Evolutionary conservation across 2,113 vertebrate genomes (phyloP).

Genomic region (Zosterops lateralis): DNA sequence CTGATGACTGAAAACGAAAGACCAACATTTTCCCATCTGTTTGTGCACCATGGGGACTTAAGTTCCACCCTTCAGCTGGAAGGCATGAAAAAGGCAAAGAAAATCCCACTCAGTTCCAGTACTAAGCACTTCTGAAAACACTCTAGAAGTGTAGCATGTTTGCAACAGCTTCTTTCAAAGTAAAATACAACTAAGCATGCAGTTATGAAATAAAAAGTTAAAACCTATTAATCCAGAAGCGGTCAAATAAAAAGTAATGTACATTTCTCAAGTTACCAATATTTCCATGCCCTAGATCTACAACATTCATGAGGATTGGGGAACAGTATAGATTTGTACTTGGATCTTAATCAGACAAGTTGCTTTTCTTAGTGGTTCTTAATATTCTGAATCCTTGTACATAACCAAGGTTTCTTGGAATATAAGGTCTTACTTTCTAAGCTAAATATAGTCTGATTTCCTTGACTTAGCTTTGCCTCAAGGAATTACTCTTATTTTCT

Average conservation of each 20-base stretch:
- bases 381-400: background rate
- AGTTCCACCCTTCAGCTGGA: background rate
- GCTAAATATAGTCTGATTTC: background rate
- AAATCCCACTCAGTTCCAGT: background rate
- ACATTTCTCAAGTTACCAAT: background rate
- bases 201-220: background rate
- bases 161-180: background rate
- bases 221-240: background rate
- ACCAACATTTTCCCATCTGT: conserved; percentile 7
- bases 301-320: background rate
- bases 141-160: background rate
- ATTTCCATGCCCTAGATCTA: background rate
- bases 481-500: background rate
- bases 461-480: background rate
- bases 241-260: background rate
- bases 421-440: background rate
- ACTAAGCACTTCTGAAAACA: background rate
- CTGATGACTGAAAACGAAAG: conserved; percentile 11
- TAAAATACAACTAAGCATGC: background rate
- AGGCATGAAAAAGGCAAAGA: background rate
- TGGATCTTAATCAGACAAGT: background rate
- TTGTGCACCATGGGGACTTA: background rate
- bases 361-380: background rate
- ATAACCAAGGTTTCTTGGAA: background rate
- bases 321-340: background rate